A percentile compares a stretch with the other conserved stretches of the same genome.
These are phyloP conservation scores for Erpetoichthys calabaricus DNA, from an alignment of 2,797 vertebrate species.

Conservation along the genomic window DNA sequence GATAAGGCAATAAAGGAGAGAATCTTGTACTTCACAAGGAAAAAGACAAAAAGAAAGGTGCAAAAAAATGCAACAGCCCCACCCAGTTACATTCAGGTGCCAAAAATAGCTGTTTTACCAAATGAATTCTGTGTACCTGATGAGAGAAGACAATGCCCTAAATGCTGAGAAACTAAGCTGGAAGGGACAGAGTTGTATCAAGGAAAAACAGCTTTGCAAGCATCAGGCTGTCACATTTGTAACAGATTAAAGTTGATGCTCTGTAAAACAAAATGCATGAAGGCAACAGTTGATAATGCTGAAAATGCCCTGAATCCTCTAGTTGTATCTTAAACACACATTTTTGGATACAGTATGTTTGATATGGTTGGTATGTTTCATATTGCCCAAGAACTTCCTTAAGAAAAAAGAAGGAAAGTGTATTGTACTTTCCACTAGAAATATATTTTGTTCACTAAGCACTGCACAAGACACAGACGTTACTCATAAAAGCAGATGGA, in stretches of 20 bases:
- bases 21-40: conserved; percentile 16
- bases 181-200: conserved; percentile 10
- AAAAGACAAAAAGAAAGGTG: conserved; percentile 9
- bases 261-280: conserved; percentile 36
- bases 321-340: conserved; percentile 38
- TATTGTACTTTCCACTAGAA: too few species aligned
- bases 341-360: conserved; percentile 22
- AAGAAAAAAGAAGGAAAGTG: too few species aligned
- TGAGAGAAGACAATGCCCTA: conserved; percentile 18
- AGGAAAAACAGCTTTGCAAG: conserved; percentile 25
- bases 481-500: too few species aligned
- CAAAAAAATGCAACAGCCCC: background rate
- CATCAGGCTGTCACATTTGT: conserved; percentile 29
- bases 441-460: too few species aligned
- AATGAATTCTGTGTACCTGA: conserved; percentile 16
- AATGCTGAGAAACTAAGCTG: conserved; percentile 5
- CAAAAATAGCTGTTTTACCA: conserved; percentile 12
- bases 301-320: conserved; percentile 30
- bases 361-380: too few species aligned
- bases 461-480: too few species aligned
- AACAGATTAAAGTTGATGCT: conserved; percentile 40
- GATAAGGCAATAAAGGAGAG: conserved; percentile 21
- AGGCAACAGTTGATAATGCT: conserved; percentile 30
- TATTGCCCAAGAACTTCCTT: too few species aligned
- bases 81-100: conserved; percentile 1